phyloP scores from a whole-genome alignment of 2,113 vertebrate genomes.

The Anhinga rufa region DNA sequence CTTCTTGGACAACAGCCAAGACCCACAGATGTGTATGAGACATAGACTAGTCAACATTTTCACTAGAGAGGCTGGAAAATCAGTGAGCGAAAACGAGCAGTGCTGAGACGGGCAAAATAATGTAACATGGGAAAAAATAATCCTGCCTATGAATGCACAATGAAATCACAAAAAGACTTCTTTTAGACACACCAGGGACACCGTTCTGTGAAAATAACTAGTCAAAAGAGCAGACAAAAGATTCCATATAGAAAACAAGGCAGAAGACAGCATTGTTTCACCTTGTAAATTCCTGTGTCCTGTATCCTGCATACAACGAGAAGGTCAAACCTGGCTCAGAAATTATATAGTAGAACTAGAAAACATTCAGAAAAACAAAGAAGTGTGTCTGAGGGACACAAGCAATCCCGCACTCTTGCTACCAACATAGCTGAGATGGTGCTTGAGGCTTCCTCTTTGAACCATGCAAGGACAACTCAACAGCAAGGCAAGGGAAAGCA shows the following conservation, averaged over 20 bases:
- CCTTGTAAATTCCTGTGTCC: background rate
- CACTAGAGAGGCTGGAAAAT: background rate
- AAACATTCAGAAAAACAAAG: background rate
- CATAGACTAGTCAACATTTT: background rate
- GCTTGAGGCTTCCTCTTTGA: background rate
- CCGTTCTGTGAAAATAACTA: background rate
- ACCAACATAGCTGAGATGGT: background rate
- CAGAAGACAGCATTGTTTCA: background rate
- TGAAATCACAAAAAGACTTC: background rate
- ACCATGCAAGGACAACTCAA: background rate
- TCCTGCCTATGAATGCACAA: background rate
- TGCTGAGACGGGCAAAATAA: conserved; percentile 8
- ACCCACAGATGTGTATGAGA: background rate
- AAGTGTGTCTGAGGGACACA: background rate
- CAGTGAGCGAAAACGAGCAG: background rate
- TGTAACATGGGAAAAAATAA: background rate
- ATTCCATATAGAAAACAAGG: background rate
- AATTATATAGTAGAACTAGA: background rate
- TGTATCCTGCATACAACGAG: background rate
- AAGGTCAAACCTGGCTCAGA: background rate
- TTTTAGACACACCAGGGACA: background rate
- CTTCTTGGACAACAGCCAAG: background rate
- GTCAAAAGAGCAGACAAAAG: background rate
- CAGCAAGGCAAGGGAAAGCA: background rate
- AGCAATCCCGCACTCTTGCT: background rate